Evolutionary conservation across 2,797 vertebrate species (phyloP), one percentile per base, ranked within the genome.

Genomic region (Manis crassicaudata): DNA sequence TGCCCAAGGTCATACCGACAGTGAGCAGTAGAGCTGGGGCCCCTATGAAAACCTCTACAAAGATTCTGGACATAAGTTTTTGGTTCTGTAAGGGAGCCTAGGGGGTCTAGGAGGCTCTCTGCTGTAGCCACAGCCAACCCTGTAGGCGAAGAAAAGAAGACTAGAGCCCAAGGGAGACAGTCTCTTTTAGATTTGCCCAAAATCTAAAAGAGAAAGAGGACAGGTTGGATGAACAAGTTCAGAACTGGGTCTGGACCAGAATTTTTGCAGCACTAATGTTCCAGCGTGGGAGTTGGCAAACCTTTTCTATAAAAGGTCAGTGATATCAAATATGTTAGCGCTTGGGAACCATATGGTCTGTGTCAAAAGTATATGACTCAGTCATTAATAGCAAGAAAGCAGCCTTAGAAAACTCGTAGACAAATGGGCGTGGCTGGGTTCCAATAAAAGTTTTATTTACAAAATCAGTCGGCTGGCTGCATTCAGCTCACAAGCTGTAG

Each of bases 391-490:
- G 63, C 50, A 27, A 67, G 70, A 83, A 29, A 68, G 52, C 35
- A 63, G 7, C 32, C 56, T 21, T 2, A 6, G 20, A 50, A 32
- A 20, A 40, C 14, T 3, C 0, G 0, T 20, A 12, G 72, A 20
- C 46, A 23, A 23, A n/a, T 27, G 27, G 76, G 14, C 1, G 0
- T 37, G 6, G 43, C 58, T 25, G 32, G 8, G 7, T 25, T 25
- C 77, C 35, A 75, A 52, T 62, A 73, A 88, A 84, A 84, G 77
- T 94, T 46, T 89, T 54, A 84, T 68, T 81, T n/a, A 52, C 43
- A 50, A 16, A 68, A 37, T 25, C 62, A 6, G 58, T 11, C 3
- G 0, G 18, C 62, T 1, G 4, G 32, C 90, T 21, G 27, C 14
- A 37, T 13, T 43, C 7, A 7, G 56, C 54, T 65, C 8, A 0